Conservation (phyloP, 2,113 vertebrate species). For the Alethe diademata region DNA sequence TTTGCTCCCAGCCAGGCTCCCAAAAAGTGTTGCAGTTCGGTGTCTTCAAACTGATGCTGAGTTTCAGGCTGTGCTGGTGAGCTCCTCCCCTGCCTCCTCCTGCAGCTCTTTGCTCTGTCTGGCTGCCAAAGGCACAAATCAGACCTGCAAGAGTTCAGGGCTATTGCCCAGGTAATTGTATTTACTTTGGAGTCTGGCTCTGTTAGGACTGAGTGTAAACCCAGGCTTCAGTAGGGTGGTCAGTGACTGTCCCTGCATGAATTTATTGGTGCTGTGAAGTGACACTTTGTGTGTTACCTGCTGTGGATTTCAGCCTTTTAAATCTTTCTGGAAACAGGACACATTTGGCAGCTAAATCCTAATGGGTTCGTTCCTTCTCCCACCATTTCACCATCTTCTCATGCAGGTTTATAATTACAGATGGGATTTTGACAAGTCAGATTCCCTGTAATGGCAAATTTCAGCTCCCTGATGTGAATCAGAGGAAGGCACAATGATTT, state of each 20-base stretch:
- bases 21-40: background rate
- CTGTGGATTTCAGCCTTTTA: background rate
- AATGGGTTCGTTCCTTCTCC: background rate
- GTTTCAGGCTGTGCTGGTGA: background rate
- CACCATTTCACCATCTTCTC: background rate
- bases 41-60: too few species aligned
- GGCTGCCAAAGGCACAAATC: background rate
- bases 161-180: background rate
- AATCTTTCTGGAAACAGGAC: background rate
- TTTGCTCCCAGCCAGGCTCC: background rate
- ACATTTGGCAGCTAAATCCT: background rate
- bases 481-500: background rate
- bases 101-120: background rate
- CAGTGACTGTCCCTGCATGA: background rate
- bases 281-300: background rate
- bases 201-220: background rate
- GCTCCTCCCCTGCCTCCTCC: background rate
- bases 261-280: background rate
- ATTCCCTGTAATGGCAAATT: constrained; percentile 43
- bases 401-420: constrained; percentile 29
- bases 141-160: background rate
- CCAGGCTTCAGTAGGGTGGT: background rate
- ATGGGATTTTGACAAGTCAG: constrained; percentile 39
- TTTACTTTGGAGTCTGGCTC: background rate
- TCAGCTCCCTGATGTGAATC: constrained; percentile 40